Percentiles rank a stretch among this genome's conserved stretches.
Conservation (phyloP, 1,140 invertebrate species). For the Tetramorium parvispinum region DNA sequence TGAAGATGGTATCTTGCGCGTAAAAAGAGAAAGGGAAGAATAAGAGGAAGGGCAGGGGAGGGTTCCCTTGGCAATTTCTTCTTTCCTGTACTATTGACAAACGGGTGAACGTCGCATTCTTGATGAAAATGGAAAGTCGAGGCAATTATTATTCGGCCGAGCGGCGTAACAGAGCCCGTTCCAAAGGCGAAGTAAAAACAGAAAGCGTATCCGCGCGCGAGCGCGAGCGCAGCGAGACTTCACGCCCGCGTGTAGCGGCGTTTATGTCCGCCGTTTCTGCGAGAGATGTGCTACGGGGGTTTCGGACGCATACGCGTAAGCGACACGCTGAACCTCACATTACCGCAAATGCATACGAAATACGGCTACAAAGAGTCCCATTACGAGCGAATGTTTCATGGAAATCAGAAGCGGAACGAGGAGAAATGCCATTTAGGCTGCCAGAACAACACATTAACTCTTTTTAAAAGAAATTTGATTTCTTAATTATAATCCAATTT, state of each 20-base stretch:
- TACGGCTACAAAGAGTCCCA: slow-evolving; percentile 24
- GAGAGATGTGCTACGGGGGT: not conserved
- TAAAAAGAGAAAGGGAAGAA: not conserved
- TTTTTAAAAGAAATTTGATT: not conserved
- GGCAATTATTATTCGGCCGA: slow-evolving; percentile 71
- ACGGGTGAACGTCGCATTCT: slow-evolving; percentile 50
- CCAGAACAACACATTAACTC: not conserved
- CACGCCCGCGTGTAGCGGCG: slow-evolving; percentile 44
- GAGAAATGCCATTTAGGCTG: not conserved
- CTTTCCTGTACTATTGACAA: slow-evolving; percentile 18
- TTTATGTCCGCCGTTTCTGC: slow-evolving; percentile 26
- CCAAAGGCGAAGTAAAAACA: slow-evolving; percentile 72
- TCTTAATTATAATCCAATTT: not conserved
- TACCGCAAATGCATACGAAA: slow-evolving; percentile 3
- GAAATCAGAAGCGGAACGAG: not conserved
- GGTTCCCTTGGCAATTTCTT: slow-evolving; percentile 44
- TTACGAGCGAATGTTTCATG: slow-evolving; percentile 14
- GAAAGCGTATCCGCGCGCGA: slow-evolving; percentile 71
- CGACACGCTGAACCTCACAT: slow-evolving; percentile 20
- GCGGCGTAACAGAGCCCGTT: slow-evolving; percentile 65
- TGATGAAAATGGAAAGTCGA: slow-evolving; percentile 73
- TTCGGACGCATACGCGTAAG: slow-evolving; percentile 13
- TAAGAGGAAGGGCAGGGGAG: not conserved
- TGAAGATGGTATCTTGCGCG: not conserved
- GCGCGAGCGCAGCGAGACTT: slow-evolving; percentile 63